phyloP scores from a whole-genome alignment of 2,888 invertebrate species.

The Meiosimyza decipiens region DNA sequence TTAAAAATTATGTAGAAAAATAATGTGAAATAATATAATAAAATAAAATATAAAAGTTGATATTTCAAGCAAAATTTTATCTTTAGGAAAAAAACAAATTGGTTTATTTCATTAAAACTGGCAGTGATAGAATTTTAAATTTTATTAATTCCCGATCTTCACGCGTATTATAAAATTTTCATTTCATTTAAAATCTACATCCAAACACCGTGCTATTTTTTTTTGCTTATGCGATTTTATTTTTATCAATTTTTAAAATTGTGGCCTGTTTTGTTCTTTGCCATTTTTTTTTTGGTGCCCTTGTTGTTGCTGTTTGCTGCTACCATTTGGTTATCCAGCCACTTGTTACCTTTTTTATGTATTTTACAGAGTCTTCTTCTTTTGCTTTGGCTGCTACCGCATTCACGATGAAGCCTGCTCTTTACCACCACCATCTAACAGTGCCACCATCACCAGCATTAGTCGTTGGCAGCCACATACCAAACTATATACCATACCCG shows the following conservation, averaged over 20 bases:
- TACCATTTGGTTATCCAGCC: conserved; percentile 41
- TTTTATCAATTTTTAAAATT: conserved; percentile 61
- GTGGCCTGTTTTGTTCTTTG: conserved; percentile 41
- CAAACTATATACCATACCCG: not conserved
- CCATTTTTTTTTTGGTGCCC: conserved; percentile 12
- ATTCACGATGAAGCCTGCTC: not conserved
- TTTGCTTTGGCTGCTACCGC: conserved; percentile 12
- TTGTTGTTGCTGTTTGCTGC: conserved; percentile 13
- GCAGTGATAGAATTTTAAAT: too few species aligned
- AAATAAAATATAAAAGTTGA: too few species aligned
- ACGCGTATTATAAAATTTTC: too few species aligned
- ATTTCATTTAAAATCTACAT: too few species aligned
- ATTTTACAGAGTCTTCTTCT: conserved; percentile 32
- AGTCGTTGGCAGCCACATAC: too few species aligned
- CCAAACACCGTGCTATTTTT: conserved; percentile 18
- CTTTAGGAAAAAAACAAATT: too few species aligned
- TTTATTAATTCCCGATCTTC: too few species aligned
- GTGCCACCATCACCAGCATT: too few species aligned
- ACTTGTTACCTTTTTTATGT: conserved; percentile 59
- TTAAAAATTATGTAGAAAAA: too few species aligned
- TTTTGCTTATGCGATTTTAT: conserved; percentile 37
- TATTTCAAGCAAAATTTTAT: too few species aligned
- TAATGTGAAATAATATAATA: too few species aligned
- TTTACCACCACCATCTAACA: not conserved
- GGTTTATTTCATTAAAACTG: too few species aligned